Evolutionary conservation across 2,797 vertebrate genomes (phyloP), one percentile per base, ranked within the genome.

Genomic region (Pogonophryne albipinna): DNA sequence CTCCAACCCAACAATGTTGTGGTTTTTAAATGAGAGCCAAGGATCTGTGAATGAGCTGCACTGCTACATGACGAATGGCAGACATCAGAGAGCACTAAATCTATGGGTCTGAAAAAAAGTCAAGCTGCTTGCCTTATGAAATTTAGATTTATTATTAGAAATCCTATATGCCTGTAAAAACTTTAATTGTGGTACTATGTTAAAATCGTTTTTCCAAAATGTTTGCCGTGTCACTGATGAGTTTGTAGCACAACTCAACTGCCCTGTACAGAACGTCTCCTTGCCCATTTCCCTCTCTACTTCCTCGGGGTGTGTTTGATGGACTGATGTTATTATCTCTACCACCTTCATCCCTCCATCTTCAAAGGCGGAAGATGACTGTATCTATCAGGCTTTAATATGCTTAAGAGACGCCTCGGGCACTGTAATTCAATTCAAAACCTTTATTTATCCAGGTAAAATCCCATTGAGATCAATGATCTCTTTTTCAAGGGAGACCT

Each of bases 261-360:
- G 60, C 16, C 61, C 61, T 27, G 11, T 63, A 67, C 63, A 50
- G 8, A 52, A 4, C 0, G 9, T 69, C 66, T 72, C 68, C 59
- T 11, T 62, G 57, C 52, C 60, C 17, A 31, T 65, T 49, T 68
- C n/a, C 50, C 14, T 60, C 57, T 61, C 31, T 51, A 50, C 65
- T 65, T 84, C 79, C 66, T 66, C 13, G 0, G 62, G 62, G 74
- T 85, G 74, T 79, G 74, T 86, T 85, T 91, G 89, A 92, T 87
- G 82, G 86, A 86, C 86, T 86, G 87, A 90, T 86, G 85, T 86
- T 92, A 92, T 93, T 93, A 92, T 87, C 85, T 73, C 51, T 13
- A 70, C 76, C 52, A 83, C 84, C 79, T 87, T 91, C 82, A 85
- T 76, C 65, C 46, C 46, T 60, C 67, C 1, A 2, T 87, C 87